phyloP scores from a whole-genome alignment of 2,797 vertebrate genomes.

The Melanotaenia maccullochi region DNA sequence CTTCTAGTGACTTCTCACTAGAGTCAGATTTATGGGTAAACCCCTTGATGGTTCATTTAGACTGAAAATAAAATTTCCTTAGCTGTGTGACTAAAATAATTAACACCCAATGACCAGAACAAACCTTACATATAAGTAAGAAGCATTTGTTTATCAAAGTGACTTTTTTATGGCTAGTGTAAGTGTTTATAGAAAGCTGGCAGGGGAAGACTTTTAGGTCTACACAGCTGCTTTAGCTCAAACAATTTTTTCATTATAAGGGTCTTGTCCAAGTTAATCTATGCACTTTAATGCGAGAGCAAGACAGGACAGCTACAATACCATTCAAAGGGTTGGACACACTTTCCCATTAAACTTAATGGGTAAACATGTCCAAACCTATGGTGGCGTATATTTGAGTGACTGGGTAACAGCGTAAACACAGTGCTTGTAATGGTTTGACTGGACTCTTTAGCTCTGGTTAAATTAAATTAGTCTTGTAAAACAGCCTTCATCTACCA shows the following conservation, averaged over 20 bases:
- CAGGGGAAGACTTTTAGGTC: background rate
- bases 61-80: background rate
- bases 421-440: background rate
- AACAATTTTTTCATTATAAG: background rate
- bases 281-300: background rate
- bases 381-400: background rate
- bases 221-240: background rate
- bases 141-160: background rate
- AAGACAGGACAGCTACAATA: background rate
- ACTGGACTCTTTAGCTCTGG: conserved; percentile 4
- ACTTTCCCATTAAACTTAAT: no score
- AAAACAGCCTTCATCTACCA: background rate
- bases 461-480: conserved; percentile 1
- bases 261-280: background rate
- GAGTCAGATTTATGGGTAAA: background rate
- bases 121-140: background rate
- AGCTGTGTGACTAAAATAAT: background rate
- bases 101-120: background rate
- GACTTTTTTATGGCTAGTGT: background rate
- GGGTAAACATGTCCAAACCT: no score
- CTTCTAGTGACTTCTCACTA: background rate
- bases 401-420: background rate
- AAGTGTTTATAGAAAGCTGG: background rate
- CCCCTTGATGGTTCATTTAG: background rate
- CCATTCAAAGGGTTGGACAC: no score